Evolutionary conservation across 1,140 invertebrate species (phyloP).

Genomic region (Zaprionus lachaisei): DNA sequence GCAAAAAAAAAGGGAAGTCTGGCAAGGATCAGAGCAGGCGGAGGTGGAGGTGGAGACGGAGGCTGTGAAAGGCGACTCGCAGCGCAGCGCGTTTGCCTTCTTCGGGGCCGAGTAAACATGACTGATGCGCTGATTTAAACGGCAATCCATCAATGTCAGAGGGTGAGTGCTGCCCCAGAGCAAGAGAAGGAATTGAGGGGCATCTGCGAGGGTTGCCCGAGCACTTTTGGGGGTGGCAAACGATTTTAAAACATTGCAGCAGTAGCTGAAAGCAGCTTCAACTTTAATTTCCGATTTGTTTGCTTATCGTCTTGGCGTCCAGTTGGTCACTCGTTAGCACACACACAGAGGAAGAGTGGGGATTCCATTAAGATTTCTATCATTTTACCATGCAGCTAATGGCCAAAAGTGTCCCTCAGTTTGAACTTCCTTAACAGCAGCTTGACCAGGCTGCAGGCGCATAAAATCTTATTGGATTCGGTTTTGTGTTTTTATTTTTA

Average conservation of each 20-base stretch:
- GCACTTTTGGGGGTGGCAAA: conserved; percentile 28
- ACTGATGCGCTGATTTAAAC: conserved; percentile 84
- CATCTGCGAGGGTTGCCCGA: conserved; percentile 31
- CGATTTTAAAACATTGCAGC: conserved; percentile 65
- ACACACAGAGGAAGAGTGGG: conserved; percentile 17
- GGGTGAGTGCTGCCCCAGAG: conserved; percentile 32
- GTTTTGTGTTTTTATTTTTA: conserved; percentile 6
- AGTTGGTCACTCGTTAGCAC: conserved; percentile 59
- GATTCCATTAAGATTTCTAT: conserved; percentile 82
- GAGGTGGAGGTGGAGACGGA: neutral
- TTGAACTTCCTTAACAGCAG: conserved; percentile 66
- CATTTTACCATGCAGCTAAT: conserved; percentile 74
- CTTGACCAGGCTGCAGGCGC: conserved; percentile 44
- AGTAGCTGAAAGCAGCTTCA: conserved; percentile 38
- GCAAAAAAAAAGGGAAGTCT: conserved; percentile 31
- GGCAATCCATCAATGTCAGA: conserved; percentile 83
- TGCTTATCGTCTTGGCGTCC: conserved; percentile 61
- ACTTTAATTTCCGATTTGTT: conserved; percentile 82
- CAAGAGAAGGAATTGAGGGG: conserved; percentile 17
- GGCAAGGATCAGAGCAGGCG: conserved; percentile 47
- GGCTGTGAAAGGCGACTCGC: conserved; percentile 63
- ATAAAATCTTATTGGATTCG: conserved; percentile 78
- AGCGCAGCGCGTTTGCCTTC: conserved; percentile 33
- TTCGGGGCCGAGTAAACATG: conserved; percentile 66
- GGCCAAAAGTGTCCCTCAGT: conserved; percentile 56